A percentile compares a stretch with the other conserved stretches of the same genome.
phyloP scores from a whole-genome alignment of 2,797 vertebrate species.

The Melanotaenia trifasciata region DNA sequence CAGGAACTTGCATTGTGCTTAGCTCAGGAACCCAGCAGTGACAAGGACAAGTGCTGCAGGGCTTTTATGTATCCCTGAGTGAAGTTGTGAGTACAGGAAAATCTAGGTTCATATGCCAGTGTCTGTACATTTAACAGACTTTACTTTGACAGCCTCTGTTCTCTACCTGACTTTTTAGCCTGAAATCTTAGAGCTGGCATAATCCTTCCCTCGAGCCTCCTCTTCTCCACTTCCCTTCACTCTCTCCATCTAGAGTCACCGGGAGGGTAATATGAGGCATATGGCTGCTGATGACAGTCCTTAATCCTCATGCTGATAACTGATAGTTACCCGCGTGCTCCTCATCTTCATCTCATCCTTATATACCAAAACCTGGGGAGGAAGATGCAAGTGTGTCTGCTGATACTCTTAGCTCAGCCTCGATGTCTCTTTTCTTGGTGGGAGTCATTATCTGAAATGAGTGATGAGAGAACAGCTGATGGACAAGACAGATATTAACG shows the following conservation, averaged over 20 bases:
- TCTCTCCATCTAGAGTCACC: slow-evolving; percentile 73
- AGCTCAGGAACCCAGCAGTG: slow-evolving; percentile 45
- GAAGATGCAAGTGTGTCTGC: slow-evolving; percentile 34
- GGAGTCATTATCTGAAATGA: slow-evolving; percentile 73
- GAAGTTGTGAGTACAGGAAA: slow-evolving; percentile 28
- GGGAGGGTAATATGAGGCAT: slow-evolving; percentile 76
- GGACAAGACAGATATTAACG: slow-evolving; percentile 62
- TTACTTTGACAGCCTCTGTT: slow-evolving; percentile 71
- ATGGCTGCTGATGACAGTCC: slow-evolving; percentile 77
- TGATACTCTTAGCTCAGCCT: slow-evolving; percentile 50
- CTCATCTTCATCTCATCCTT: slow-evolving; percentile 64
- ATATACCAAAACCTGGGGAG: slow-evolving; percentile 57
- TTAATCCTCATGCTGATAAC: slow-evolving; percentile 77
- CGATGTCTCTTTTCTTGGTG: slow-evolving; percentile 44
- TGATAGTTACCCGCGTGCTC: slow-evolving; percentile 69
- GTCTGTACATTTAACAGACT: slow-evolving; percentile 56
- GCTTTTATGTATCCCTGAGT: slow-evolving; percentile 27
- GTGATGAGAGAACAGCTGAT: slow-evolving; percentile 67
- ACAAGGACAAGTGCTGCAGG: slow-evolving; percentile 43
- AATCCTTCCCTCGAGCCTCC: slow-evolving; percentile 71
- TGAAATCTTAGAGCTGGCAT: slow-evolving; percentile 71
- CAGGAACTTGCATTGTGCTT: slow-evolving; percentile 69
- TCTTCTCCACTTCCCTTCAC: slow-evolving; percentile 38
- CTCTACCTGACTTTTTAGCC: slow-evolving; percentile 76
- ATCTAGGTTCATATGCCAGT: slow-evolving; percentile 15